phyloP scores from a whole-genome alignment of 2,113 vertebrate species.

The Myiozetetes cayanensis region DNA sequence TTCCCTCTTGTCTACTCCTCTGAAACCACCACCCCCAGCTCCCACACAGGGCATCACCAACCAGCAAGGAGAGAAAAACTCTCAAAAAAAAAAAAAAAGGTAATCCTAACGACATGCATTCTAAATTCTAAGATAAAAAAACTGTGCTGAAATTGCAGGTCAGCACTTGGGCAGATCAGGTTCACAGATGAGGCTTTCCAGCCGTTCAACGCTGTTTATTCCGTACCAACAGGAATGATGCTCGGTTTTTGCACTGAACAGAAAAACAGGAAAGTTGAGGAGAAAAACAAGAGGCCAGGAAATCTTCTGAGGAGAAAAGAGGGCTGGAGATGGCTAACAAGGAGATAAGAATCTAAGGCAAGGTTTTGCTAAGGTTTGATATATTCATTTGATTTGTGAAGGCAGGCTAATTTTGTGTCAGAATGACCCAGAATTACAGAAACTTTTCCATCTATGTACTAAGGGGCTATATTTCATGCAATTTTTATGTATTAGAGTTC shows the following conservation, averaged over 20 bases:
- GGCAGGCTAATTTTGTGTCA: constrained; percentile 45
- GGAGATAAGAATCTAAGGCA: constrained; percentile 31
- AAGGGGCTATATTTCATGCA: not conserved
- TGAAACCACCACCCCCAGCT: not conserved
- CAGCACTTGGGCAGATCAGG: not conserved
- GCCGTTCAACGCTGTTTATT: not conserved
- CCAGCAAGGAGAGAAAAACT: not conserved
- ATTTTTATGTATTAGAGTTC: not conserved
- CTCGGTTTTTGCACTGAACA: not conserved
- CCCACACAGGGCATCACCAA: not conserved
- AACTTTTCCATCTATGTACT: constrained; percentile 26
- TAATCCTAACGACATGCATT: not conserved
- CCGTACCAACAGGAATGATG: not conserved
- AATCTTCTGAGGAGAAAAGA: not conserved
- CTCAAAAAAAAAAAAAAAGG: not conserved
- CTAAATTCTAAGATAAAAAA: not conserved
- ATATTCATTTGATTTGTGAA: constrained; percentile 17
- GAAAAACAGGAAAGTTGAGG: not conserved
- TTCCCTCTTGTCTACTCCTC: not conserved
- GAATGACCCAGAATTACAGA: constrained; percentile 52
- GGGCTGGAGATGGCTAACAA: not conserved
- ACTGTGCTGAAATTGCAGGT: not conserved
- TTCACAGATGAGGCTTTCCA: not conserved
- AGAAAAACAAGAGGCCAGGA: not conserved
- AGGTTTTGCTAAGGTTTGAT: constrained; percentile 28